Conservation (phyloP, 1,140 invertebrate species). For the Leguminivora glycinivorella region DNA sequence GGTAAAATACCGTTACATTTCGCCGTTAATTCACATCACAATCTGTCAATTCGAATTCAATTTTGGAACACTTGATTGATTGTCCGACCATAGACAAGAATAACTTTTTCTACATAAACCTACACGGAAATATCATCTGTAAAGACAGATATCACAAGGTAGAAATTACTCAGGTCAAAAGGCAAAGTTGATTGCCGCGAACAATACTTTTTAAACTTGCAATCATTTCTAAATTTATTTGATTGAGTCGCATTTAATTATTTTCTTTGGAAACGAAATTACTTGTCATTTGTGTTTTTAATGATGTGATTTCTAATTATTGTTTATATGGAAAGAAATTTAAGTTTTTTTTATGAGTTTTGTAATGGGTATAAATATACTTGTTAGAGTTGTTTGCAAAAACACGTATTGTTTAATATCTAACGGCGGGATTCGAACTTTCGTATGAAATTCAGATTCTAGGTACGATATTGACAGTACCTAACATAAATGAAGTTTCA, state of each 20-base stretch:
- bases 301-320: conserved; percentile 12
- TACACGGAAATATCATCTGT: neutral
- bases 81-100: conserved; percentile 22
- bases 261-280: neutral
- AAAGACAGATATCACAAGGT: neutral
- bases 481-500: no score
- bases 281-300: conserved; percentile 10
- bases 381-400: neutral
- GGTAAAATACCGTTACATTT: conserved; percentile 4
- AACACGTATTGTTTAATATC: neutral
- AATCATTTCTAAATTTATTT: conserved; percentile 11
- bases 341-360: neutral
- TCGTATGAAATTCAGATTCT: no score
- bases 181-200: neutral
- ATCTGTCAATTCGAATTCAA: conserved; percentile 16
- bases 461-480: no score
- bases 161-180: neutral
- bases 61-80: conserved; percentile 22
- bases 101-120: neutral
- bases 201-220: conserved; percentile 10
- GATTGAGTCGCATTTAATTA: conserved; percentile 13
- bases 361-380: conserved; percentile 1
- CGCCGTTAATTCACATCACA: neutral
- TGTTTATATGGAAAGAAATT: neutral
- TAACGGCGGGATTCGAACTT: no score